phyloP scores from a whole-genome alignment of 2,113 vertebrate genomes.

The Tiliqua scincoides region DNA sequence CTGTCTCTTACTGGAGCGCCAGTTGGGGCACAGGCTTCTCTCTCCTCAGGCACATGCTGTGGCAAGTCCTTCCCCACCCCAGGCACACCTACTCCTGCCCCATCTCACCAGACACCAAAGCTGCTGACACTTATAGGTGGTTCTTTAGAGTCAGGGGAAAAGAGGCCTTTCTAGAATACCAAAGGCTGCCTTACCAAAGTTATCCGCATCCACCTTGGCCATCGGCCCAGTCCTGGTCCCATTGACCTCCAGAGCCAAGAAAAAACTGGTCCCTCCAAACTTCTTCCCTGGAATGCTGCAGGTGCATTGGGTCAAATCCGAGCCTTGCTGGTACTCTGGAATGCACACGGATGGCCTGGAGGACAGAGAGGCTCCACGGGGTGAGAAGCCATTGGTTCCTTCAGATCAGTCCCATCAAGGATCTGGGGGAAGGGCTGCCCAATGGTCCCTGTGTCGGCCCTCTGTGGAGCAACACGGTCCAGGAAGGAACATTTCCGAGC shows the following conservation, averaged over 20 bases:
- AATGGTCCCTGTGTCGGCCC: neutral
- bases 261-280: neutral
- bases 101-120: neutral
- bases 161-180: neutral
- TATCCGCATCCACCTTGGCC: constrained; percentile 20
- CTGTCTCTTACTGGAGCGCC: neutral
- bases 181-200: constrained; percentile 65
- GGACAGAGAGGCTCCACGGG: constrained; percentile 3
- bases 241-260: constrained; percentile 56
- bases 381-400: neutral
- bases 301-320: constrained; percentile 4
- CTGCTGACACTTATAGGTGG: too few species aligned
- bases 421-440: neutral
- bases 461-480: neutral
- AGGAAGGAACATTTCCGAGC: neutral
- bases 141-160: neutral
- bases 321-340: constrained; percentile 48
- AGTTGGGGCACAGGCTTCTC: neutral
- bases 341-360: constrained; percentile 53
- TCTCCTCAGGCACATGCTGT: too few species aligned
- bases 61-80: too few species aligned
- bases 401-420: neutral
- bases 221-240: constrained; percentile 43
- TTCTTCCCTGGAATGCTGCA: constrained; percentile 27
- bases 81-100: neutral